phyloP scores from a whole-genome alignment of 2,888 invertebrate genomes.

The Drosophila borealis region DNA sequence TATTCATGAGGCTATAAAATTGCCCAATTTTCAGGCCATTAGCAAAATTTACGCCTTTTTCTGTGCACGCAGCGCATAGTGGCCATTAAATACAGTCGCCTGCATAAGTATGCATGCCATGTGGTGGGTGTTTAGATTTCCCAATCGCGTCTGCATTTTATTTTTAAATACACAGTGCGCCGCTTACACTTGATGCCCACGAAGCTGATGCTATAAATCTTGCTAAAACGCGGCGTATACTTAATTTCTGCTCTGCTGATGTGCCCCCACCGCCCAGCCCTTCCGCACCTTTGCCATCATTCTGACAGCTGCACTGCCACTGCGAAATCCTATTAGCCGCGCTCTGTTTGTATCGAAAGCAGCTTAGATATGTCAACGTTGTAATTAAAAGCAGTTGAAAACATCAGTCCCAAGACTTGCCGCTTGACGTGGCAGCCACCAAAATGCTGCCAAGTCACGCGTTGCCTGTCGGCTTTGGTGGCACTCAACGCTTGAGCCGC shows the following conservation, averaged over 20 bases:
- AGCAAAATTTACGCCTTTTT: slow-evolving; percentile 84
- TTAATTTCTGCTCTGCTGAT: slow-evolving; percentile 45
- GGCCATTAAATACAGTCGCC: slow-evolving; percentile 77
- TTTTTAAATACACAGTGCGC: slow-evolving; percentile 52
- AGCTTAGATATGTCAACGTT: slow-evolving; percentile 76
- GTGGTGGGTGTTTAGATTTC: slow-evolving; percentile 69
- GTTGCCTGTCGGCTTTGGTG: slow-evolving; percentile 62
- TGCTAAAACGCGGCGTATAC: slow-evolving; percentile 52
- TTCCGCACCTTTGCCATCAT: neutral
- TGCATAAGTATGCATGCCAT: slow-evolving; percentile 75
- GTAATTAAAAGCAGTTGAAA: slow-evolving; percentile 76
- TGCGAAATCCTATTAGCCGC: slow-evolving; percentile 70
- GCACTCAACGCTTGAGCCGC: slow-evolving; percentile 30
- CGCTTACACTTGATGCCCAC: slow-evolving; percentile 37
- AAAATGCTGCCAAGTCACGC: slow-evolving; percentile 71
- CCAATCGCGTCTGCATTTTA: slow-evolving; percentile 57
- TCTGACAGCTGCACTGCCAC: slow-evolving; percentile 53
- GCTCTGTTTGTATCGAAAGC: slow-evolving; percentile 71
- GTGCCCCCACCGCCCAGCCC: neutral
- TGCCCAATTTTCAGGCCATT: slow-evolving; percentile 84
- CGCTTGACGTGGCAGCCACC: slow-evolving; percentile 27
- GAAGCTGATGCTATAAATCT: slow-evolving; percentile 46
- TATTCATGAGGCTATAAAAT: slow-evolving; percentile 85
- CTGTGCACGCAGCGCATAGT: slow-evolving; percentile 74
- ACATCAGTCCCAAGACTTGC: slow-evolving; percentile 48